phyloP scores from a whole-genome alignment of 1,140 invertebrate genomes.

The Elymnias hypermnestra region DNA sequence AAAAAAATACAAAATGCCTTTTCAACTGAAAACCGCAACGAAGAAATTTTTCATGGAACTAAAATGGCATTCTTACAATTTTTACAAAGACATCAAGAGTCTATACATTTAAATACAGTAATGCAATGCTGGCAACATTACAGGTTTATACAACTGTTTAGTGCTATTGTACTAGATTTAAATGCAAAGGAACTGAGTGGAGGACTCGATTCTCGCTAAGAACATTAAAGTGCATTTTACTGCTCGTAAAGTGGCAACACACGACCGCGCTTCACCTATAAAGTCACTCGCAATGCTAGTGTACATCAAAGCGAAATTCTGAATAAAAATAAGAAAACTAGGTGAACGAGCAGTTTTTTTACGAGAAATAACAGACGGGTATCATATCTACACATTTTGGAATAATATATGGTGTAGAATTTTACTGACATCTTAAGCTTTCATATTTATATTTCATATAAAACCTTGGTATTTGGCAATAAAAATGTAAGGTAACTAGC shows the following conservation, averaged over 20 bases:
- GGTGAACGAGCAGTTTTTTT: slow-evolving; percentile 1
- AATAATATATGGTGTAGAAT: slow-evolving; percentile 30
- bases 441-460: no score
- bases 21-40: slow-evolving; percentile 11
- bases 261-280: slow-evolving; percentile 25
- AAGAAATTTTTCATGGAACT: slow-evolving; percentile 14
- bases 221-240: slow-evolving; percentile 38
- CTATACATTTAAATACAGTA: slow-evolving; percentile 17
- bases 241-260: slow-evolving; percentile 31
- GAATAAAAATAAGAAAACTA: background rate
- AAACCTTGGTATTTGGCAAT: no score
- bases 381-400: slow-evolving; percentile 23
- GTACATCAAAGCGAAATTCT: slow-evolving; percentile 16
- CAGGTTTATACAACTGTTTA: slow-evolving; percentile 20
- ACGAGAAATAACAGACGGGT: no score
- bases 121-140: slow-evolving; percentile 14
- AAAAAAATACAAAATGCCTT: slow-evolving; percentile 17
- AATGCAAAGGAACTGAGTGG: slow-evolving; percentile 22
- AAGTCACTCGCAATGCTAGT: slow-evolving; percentile 21
- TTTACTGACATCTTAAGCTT: no score
- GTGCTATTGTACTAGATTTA: slow-evolving; percentile 23
- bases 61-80: slow-evolving; percentile 17
- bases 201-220: slow-evolving; percentile 25
- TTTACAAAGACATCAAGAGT: slow-evolving; percentile 10
- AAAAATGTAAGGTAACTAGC: no score